Base-by-base conservation (phyloP, 1,140 invertebrate species). In the Brachionus rubens region DNA sequence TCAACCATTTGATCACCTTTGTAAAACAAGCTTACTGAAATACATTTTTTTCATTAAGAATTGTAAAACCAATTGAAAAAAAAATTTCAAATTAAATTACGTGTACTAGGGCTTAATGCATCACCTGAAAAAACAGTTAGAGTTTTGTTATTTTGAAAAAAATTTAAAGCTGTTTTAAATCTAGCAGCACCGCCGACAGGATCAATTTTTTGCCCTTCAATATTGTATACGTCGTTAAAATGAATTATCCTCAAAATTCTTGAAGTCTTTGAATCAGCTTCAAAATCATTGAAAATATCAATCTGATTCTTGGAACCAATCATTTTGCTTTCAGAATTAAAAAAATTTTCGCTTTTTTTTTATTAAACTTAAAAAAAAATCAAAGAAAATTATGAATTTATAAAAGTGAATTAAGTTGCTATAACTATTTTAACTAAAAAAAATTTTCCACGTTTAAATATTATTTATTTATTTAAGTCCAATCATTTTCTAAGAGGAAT, bases 191-290 rank as follows among this genome's bases (percentile, higher is more conserved):
- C 91, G 1, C 92, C 92, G 16, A 26, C 26, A 46, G 91, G 87
- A 9, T 91, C 90, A 80, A 91, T 89, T 16, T 80, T 80, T 75
- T 87, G 86, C 56, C 86, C 87, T 80, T 94, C 92, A 40, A 95
- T 90, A 82, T 95, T 94, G 82, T 95, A 95, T 0, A 94, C 91
- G 88, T 95, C 93, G 84, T 95, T 95, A 85, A 91, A 95, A 85
- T 95, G 93, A 26, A 54, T 36, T n/a, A n/a, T n/a, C n/a, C n/a
- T n/a, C n/a, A n/a, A n/a, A 12, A 76, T 76, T 54, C 68, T 36
- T 3, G 50, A 36, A 16, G n/a, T 33, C 40, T 72, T 50, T 6
- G 59, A 59, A 16, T 36, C 36, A 36, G 33, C 6, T 19, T 59
- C 21, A 33, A 33, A 16, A 65, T 65, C 40, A 3, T 65, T 24